Base-by-base conservation (phyloP, 2,888 invertebrate species). In the Lasioglossum vierecki region DNA sequence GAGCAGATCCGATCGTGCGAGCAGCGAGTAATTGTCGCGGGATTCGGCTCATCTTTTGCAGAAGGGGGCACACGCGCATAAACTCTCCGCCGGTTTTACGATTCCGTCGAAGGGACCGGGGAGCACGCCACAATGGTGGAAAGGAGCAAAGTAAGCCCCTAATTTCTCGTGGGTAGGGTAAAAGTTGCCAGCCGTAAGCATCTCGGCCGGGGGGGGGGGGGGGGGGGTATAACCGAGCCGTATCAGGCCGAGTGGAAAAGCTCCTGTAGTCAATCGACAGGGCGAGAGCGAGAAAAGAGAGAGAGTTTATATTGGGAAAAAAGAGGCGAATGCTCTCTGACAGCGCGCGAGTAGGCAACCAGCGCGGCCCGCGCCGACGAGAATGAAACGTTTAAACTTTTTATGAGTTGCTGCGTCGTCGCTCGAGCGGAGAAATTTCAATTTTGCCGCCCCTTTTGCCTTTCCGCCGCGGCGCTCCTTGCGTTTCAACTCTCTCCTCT, bases 351-450 rank as follows among this genome's bases (percentile, higher is more conserved):
- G 44, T 44, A 44, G 44, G 92, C 92, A 91, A 92, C 70, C 18
- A 30, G 30, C 93, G 84, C 68, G 68, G 35, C 35, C 92, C 90
- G 91, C 91, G 90, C 91, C 89, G 84, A 82, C 81, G 84, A 86
- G 91, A 90, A 89, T 91, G 90, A 90, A 93, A 93, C 94, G 94
- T 94, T 94, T 94, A 94, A 94, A 95, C 94, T 95, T 95, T 95
- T 95, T 95, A 95, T 94, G 94, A 95, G 94, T 95, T 94, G 94
- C 93, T 93, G 94, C 94, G 94, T 94, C 94, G 93, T 92, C 93
- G 93, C 93, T 94, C 94, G 93, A 94, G 94, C 94, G 93, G 91
- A 93, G 94, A 94, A 94, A 94, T 95, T 95, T 94, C 95, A 95
- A 95, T 95, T 95, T 94, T 94, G 94, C 92, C 93, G 92, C 91